These are phyloP conservation scores for Chaetodon trifasciatus DNA, from an alignment of 2,797 vertebrate species.

Conservation along the genomic window DNA sequence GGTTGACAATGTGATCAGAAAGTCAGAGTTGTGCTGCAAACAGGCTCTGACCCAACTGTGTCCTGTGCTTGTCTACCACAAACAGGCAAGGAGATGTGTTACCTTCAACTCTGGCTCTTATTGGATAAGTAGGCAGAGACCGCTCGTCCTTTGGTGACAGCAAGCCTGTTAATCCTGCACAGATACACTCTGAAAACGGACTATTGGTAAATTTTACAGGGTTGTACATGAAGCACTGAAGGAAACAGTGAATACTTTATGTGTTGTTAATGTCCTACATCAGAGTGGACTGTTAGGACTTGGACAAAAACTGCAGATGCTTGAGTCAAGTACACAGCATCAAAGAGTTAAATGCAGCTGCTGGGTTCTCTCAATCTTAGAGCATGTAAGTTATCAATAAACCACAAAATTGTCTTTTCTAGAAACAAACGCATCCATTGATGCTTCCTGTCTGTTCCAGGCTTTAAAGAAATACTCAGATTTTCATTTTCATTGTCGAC, in stretches of 20 bases:
- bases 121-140: conserved; percentile 22
- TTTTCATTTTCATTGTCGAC: conserved; percentile 5
- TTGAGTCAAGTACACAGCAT: neutral
- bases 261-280: neutral
- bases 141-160: conserved; percentile 23
- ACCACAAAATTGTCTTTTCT: neutral
- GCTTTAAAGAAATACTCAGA: neutral
- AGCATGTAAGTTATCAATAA: conserved; percentile 3
- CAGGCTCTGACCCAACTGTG: conserved; percentile 50
- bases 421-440: neutral
- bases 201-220: conserved; percentile 7
- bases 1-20: conserved; percentile 74
- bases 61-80: conserved; percentile 39
- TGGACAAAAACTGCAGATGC: neutral
- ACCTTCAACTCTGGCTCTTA: conserved; percentile 8
- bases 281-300: conserved; percentile 2
- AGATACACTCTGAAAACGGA: conserved; percentile 5
- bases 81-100: conserved; percentile 33
- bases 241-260: neutral
- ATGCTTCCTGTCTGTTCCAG: neutral
- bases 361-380: conserved; percentile 13
- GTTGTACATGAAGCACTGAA: neutral
- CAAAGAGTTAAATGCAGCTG: conserved; percentile 2
- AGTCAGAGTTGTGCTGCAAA: conserved; percentile 62
- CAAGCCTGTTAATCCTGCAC: conserved; percentile 3